These are phyloP conservation scores for Drosophila pseudoobscura DNA, from an alignment of 1,140 invertebrate species.

Conservation along the genomic window DNA sequence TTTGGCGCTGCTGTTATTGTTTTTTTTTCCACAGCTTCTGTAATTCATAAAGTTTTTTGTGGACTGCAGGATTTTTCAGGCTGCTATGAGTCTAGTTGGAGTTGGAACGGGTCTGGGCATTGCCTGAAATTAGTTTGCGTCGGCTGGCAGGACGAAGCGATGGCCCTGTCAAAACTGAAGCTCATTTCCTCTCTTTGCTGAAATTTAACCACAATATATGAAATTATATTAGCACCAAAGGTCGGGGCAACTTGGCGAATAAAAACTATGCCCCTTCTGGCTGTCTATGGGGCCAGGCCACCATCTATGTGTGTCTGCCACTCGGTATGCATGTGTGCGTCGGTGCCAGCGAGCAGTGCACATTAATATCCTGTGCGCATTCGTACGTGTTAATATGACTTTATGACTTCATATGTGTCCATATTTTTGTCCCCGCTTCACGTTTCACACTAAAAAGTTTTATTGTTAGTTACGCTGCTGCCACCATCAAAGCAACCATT, in stretches of 20 bases:
- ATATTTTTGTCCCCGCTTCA: constrained; percentile 70
- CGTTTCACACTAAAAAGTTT: constrained; percentile 78
- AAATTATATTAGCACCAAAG: constrained; percentile 76
- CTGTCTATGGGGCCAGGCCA: not conserved
- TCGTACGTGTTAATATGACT: constrained; percentile 82
- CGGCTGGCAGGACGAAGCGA: constrained; percentile 9
- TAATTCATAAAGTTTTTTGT: constrained; percentile 75
- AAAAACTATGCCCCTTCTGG: constrained; percentile 53
- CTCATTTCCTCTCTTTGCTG: constrained; percentile 63
- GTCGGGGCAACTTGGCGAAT: constrained; percentile 46
- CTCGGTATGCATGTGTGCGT: constrained; percentile 10
- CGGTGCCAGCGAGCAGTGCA: constrained; percentile 44
- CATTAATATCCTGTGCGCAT: constrained; percentile 82
- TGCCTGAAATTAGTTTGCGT: constrained; percentile 66
- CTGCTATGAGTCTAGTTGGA: not conserved
- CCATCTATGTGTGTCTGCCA: not conserved
- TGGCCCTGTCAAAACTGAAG: constrained; percentile 5
- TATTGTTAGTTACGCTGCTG: constrained; percentile 74
- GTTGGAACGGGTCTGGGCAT: constrained; percentile 7
- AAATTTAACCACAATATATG: constrained; percentile 78
- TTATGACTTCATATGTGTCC: constrained; percentile 82
- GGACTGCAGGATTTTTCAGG: constrained; percentile 49
- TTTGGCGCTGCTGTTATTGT: constrained; percentile 42
- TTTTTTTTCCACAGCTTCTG: constrained; percentile 37
- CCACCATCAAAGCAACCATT: constrained; percentile 77